Base-by-base conservation (phyloP, 2,113 vertebrate species). In the Athene cunicularia region DNA sequence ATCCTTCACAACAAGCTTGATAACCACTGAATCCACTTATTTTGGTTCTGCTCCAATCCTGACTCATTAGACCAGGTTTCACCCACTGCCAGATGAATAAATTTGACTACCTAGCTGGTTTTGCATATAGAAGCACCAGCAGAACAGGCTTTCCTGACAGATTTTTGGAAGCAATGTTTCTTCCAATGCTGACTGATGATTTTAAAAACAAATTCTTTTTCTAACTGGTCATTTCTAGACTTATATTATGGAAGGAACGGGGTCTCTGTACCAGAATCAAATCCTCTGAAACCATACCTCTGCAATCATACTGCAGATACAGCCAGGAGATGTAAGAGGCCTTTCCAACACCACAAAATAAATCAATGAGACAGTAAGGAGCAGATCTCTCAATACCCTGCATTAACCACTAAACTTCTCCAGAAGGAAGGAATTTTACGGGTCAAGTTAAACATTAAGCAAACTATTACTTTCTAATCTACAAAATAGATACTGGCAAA, bases 371-470 rank as follows among this genome's bases (percentile, higher is more conserved):
- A 86, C 22, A 67, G 50, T 39, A 74, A 84, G 37, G 6, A 81
- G n/a, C 13, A 89, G 73, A 91, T 86, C 86, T 88, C 32, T n/a
- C 49, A 90, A 4, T 24, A 32, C 32, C 26, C 8, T 88, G 45
- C 22, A 71, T 70, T 88, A 93, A 86, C 12, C 23, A 66, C 49
- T 59, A 32, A 64, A 53, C 24, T 82, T 28, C 35, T 81, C 49
- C 0, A 2, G 13, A 88, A 73, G 63, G 66, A 85, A 96, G 14
- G 58, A 75, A 81, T 84, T 55, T 73, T 30, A 64, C 12, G 24
- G 35, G 73, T 86, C 86, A 89, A 91, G 64, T 94, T 75, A 96
- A 96, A 87, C 35, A 87, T 60, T 49, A 95, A 79, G 28, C 24
- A 85, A 95, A 81, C 56, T 41, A 30, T 49, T 71, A 68, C 35